Evolutionary conservation across 92 coral and sea anemone genomes (phyloP), one percentile per base, ranked within the genome.

Genomic region (Montipora capitata): DNA sequence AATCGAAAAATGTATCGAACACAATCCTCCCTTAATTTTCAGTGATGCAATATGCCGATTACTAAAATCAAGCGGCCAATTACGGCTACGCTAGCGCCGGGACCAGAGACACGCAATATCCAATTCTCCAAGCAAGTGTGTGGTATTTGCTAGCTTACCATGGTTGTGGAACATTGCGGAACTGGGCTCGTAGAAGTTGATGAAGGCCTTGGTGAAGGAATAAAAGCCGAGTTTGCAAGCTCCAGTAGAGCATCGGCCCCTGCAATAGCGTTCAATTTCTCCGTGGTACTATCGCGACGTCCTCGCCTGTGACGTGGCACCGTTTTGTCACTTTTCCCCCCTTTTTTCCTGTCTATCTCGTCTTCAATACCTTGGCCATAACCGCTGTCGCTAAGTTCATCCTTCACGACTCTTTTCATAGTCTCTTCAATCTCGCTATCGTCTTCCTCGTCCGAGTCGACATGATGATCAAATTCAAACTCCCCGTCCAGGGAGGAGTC

Each of bases 171-270:
- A 48, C 72, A 77, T 35, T 88, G 44, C 52, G 79, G 85, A 58
- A 85, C 92, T 58, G 96, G 96, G 63, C 94, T 93, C 3, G 91
- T 39, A 74, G 88, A 16, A 7, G 45, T 77, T 7, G 93, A 92
- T 10, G 80, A 56, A 8, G 62, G 86, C 10, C 80, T 69, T 11
- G 88, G 84, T 59, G 95, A 91, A 38, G 94, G 84, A 17, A 92
- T 79, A 45, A 96, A 96, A 10, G 99, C 99, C 0, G 98, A 92
- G 89, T 96, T 97, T 13, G 99, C 99, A 52, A 97, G 87, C 68
- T 96, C 95, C 51, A 97, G 83, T 74, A 97, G 87, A 15, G 99
- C 99, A 77, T 97, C 99, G 3, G 99, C 99, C 17, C 99, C 99
- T 13, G 97, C 99, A 68, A 94, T 92, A 61, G 94, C 99, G 72